Conservation (phyloP, 2,797 vertebrate species). For the Falco cherrug region DNA sequence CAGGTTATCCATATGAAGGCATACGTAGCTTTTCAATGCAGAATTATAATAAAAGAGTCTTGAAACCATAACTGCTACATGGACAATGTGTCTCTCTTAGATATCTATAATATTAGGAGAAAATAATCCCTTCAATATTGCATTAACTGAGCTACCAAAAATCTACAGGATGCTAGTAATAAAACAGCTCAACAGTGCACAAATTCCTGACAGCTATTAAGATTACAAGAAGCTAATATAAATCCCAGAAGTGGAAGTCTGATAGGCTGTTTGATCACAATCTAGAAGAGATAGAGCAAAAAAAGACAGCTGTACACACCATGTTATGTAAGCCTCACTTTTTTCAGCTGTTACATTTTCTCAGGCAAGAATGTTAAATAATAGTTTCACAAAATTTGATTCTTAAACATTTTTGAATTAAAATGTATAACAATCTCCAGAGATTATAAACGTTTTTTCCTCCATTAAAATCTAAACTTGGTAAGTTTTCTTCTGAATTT, state of each 20-base stretch:
- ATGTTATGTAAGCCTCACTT: background rate
- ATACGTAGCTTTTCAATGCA: background rate
- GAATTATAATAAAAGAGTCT: background rate
- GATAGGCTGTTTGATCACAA: background rate
- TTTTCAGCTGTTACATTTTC: background rate
- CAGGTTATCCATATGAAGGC: background rate
- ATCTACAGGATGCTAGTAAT: background rate
- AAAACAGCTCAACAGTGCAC: background rate
- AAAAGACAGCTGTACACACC: background rate
- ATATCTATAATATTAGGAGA: background rate
- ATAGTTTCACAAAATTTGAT: background rate
- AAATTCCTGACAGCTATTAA: conserved; percentile 24
- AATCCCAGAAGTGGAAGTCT: conserved; percentile 20
- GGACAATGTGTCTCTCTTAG: background rate
- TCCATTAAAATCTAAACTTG: background rate
- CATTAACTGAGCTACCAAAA: background rate
- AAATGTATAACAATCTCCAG: background rate
- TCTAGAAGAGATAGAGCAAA: background rate
- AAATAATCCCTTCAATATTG: background rate
- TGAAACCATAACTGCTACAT: background rate
- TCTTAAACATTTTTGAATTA: background rate
- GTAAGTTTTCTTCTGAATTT: background rate
- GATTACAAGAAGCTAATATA: background rate
- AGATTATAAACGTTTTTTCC: background rate
- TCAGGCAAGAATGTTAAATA: background rate